Base-by-base conservation (phyloP, 2,113 vertebrate species). In the Percopsis transmontana region DNA sequence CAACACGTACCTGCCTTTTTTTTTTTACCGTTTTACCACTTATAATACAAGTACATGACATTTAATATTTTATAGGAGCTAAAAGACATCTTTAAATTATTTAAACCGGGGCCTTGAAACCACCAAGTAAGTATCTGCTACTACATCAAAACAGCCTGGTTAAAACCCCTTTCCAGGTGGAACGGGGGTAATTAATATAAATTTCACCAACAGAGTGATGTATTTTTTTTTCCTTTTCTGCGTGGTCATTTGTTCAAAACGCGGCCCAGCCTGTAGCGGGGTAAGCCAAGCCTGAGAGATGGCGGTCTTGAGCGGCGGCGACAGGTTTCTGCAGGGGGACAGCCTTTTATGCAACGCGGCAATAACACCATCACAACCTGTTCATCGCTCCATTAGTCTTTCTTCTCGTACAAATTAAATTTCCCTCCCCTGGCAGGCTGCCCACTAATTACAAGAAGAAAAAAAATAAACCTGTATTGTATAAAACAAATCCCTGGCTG, bases 281-380 rank as follows among this genome's bases (percentile, higher is more conserved):
- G 58, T 68, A 16, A 12, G 47, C 73, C 56, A 51, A 21, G 39
- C 23, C 48, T 66, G 72, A 82, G 52, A 59, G 77, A 84, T 82
- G 70, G 76, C 3, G 38, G 58, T 15, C 59, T 58, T 70, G 56
- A 77, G 51, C 45, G 55, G 57, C 38, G 62, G 53, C 0, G 60
- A 59, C 68, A 61, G 73, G 23, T 59, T 68, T 33, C 60, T 53
- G 62, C 56, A 56, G 62, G 40, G 38, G 33, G 27, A 61, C 55
- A 1, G 68, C 62, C 57, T 69, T 69, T 62, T 59, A 65, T 50
- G 65, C 45, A 71, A 69, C 51, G 20, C 33, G 3, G 53, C 38
- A 68, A 59, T 53, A 56, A 40, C 54, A 33, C 15, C 57, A 56
- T 16, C 0, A 16, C 56, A 27, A 20, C 64, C 9, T 27, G 38